phyloP scores from a whole-genome alignment of 2,888 invertebrate genomes.

The Corbicula japonica region DNA sequence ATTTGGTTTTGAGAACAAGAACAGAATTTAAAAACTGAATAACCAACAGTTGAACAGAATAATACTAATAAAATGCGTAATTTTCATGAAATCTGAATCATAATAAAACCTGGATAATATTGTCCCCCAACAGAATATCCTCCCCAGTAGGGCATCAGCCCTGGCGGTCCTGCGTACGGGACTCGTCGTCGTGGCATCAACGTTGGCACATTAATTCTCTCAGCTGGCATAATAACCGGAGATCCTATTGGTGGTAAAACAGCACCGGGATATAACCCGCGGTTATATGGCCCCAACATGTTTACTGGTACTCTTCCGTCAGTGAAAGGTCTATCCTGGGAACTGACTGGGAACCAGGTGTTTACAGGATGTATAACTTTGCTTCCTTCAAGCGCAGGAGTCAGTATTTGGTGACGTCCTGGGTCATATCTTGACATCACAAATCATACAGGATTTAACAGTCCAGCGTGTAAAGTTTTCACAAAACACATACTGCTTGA shows the following conservation, averaged over 20 bases:
- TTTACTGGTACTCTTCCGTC: not conserved
- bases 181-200: constrained; percentile 26
- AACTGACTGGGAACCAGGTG: no score
- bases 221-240: constrained; percentile 30
- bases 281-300: constrained; percentile 2
- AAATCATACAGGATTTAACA: no score
- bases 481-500: no score
- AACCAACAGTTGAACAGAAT: no score
- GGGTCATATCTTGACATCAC: constrained; percentile 26
- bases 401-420: constrained; percentile 39
- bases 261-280: constrained; percentile 1
- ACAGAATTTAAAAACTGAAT: no score
- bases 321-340: constrained; percentile 1
- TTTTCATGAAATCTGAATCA: no score
- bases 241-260: constrained; percentile 19
- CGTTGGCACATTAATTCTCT: constrained; percentile 30
- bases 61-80: no score
- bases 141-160: constrained; percentile 55
- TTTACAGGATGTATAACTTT: constrained; percentile 37
- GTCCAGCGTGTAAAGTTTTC: no score
- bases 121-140: constrained; percentile 48
- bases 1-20: no score
- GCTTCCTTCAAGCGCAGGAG: constrained; percentile 64
- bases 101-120: constrained; percentile 55
- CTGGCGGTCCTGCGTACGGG: constrained; percentile 52